Percentiles rank a stretch among this genome's conserved stretches.
These are phyloP conservation scores for Hypanus sabinus DNA, from an alignment of 2,113 vertebrate genomes.

Conservation along the genomic window DNA sequence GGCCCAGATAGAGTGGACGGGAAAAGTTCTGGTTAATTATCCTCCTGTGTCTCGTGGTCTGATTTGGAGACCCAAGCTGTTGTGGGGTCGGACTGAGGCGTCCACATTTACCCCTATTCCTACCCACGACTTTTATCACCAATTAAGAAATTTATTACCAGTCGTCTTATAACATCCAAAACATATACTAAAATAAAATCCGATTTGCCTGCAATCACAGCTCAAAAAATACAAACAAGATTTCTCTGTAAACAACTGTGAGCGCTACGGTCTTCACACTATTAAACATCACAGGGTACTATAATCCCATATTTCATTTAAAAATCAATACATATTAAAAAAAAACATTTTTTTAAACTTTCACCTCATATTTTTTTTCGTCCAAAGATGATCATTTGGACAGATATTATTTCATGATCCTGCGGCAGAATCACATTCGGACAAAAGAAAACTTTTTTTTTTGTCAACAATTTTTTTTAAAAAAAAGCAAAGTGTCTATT, in stretches of 20 bases:
- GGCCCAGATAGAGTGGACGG: no score
- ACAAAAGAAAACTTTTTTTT: not conserved
- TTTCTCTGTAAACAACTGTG: conserved; percentile 24
- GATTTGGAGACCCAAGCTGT: not conserved
- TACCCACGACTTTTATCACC: not conserved
- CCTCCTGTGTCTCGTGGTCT: not conserved
- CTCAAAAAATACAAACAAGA: conserved; percentile 30
- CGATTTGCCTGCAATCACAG: conserved; percentile 5
- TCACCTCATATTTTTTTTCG: not conserved
- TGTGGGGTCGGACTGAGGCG: no score
- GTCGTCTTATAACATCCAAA: conserved; percentile 23
- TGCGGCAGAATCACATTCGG: not conserved
- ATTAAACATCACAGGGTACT: conserved; percentile 29
- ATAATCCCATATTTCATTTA: conserved; percentile 25
- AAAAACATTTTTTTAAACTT: conserved; percentile 8
- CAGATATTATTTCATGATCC: conserved; percentile 30
- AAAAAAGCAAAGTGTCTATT: conserved; percentile 15
- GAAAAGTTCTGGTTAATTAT: no score
- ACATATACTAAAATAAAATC: conserved; percentile 36
- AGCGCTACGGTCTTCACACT: not conserved
- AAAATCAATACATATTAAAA: not conserved
- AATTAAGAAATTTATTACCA: conserved; percentile 28
- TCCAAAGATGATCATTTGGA: not conserved
- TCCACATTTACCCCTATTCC: not conserved
- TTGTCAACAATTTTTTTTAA: not conserved